Conservation (phyloP, 2,888 invertebrate species). For the Hyalella azteca region DNA sequence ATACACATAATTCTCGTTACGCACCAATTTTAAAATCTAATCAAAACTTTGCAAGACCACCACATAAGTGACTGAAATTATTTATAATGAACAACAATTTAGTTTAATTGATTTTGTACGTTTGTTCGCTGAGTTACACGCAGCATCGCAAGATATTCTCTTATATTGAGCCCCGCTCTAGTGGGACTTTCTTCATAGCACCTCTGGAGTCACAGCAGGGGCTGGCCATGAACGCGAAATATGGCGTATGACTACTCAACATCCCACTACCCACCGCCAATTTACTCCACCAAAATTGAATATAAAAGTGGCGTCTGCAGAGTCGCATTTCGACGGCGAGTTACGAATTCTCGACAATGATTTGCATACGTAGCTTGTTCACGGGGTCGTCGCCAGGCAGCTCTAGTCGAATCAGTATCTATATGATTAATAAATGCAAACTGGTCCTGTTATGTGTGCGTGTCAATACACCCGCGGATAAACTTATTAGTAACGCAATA, state of each 20-base stretch:
- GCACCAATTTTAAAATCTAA: too few relatives aligned
- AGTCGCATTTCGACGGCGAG: conserved; percentile 22
- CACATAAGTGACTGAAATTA: too few relatives aligned
- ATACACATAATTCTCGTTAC: too few relatives aligned
- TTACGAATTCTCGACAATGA: not conserved
- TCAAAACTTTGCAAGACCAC: too few relatives aligned
- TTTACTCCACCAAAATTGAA: conserved; percentile 30
- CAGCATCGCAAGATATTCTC: too few relatives aligned
- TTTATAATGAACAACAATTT: too few relatives aligned
- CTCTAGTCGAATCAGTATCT: too few relatives aligned
- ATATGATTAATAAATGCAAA: too few relatives aligned
- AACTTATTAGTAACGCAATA: conserved; percentile 1
- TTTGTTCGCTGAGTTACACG: too few relatives aligned
- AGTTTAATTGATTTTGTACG: too few relatives aligned
- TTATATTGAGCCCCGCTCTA: too few relatives aligned
- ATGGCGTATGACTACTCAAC: conserved; percentile 26
- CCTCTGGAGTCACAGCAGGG: not conserved
- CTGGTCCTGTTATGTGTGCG: not conserved
- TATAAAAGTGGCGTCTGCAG: conserved; percentile 21
- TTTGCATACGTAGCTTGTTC: conserved; percentile 8
- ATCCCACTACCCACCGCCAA: conserved; percentile 17
- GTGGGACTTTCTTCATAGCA: too few relatives aligned
- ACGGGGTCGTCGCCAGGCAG: not conserved
- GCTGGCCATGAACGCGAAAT: conserved; percentile 9
- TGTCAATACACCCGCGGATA: conserved; percentile 1